Conservation (phyloP, 2,113 vertebrate genomes). For the Crocuta crocuta region DNA sequence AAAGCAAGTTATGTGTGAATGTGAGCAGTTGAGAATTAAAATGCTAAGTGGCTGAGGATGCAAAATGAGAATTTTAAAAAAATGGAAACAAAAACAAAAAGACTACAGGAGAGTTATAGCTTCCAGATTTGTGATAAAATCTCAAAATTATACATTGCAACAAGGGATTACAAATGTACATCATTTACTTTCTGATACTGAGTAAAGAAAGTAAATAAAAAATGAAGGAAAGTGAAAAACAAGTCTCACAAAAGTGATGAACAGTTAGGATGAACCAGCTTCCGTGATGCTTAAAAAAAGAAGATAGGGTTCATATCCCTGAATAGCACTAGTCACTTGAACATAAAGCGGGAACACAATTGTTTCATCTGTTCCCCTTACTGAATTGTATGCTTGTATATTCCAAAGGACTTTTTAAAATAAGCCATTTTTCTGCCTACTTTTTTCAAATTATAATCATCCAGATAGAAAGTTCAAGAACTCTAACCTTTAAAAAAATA, state of each 20-base stretch:
- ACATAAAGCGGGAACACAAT: neutral
- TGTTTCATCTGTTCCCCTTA: neutral
- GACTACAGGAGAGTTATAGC: neutral
- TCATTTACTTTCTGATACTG: neutral
- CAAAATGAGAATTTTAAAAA: neutral
- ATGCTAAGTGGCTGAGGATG: neutral
- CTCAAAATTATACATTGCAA: constrained; percentile 1
- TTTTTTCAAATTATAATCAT: constrained; percentile 9
- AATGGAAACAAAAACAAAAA: neutral
- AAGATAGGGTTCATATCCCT: neutral
- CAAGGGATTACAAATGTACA: neutral
- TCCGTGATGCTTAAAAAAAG: neutral
- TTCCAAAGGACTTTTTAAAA: neutral
- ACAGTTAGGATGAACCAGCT: neutral
- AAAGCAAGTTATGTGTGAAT: neutral
- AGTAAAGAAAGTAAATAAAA: neutral
- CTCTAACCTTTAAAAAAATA: constrained; percentile 29
- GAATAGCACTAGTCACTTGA: neutral
- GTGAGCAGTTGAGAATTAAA: neutral
- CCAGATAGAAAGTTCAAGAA: constrained; percentile 48
- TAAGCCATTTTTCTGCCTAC: neutral
- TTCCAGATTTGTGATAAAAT: neutral
- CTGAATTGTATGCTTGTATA: neutral
- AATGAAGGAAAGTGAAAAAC: neutral
- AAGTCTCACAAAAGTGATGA: neutral